These are phyloP conservation scores for Pseudopipra pipra DNA, from an alignment of 2,113 vertebrate species.

Conservation along the genomic window DNA sequence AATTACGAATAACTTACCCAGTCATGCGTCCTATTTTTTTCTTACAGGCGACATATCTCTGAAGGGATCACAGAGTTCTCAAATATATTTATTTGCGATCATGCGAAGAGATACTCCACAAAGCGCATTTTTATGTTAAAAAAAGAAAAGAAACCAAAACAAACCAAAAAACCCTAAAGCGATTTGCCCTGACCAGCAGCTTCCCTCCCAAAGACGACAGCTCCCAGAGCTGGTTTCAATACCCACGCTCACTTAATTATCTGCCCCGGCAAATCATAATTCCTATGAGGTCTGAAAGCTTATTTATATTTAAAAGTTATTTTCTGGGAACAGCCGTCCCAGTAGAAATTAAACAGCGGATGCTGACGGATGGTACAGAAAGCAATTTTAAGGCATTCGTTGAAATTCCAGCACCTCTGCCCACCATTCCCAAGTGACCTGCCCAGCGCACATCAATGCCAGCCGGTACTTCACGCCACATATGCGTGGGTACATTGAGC, in stretches of 20 bases:
- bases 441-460: not conserved
- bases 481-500: rapidly evolving
- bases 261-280: not conserved
- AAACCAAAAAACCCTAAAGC: not conserved
- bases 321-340: not conserved
- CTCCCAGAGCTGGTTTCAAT: not conserved
- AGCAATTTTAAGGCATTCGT: not conserved
- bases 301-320: not conserved
- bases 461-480: rapidly evolving
- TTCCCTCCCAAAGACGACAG: not conserved
- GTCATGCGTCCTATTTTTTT: not conserved
- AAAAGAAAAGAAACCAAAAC: not conserved
- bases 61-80: not conserved
- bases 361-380: not conserved
- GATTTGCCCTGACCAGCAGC: too few species aligned
- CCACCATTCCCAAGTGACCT: not conserved
- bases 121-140: not conserved
- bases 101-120: not conserved
- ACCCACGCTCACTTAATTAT: not conserved
- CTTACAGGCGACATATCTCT: not conserved
- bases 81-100: not conserved
- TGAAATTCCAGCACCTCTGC: not conserved
- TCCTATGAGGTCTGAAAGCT: not conserved
- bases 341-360: not conserved
- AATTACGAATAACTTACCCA: not conserved